Base-by-base conservation (phyloP, 2,113 vertebrate genomes). In the Pterocles burchelli region DNA sequence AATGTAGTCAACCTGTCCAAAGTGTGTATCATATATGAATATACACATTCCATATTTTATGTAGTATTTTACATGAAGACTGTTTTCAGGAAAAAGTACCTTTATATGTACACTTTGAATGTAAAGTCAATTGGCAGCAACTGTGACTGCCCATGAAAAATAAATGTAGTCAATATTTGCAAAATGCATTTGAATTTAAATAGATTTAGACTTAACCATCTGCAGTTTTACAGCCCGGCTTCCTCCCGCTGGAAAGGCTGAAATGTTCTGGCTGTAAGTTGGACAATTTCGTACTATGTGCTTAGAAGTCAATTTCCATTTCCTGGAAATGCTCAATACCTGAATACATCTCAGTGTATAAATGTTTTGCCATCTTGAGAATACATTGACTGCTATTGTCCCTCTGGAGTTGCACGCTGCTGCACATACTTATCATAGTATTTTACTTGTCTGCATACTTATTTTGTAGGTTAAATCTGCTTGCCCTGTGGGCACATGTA, bases 11-110 rank as follows among this genome's bases (percentile, higher is more conserved):
- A 22, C 13, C 5, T 68, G 61, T 12, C 13, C 3, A 5, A 46
- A 79, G 43, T 28, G 61, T 41, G 17, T 24, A 8, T 13, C 43
- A 18, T 20, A 41, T 71, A 22, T 9, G 17, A 34, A 19, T 12
- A 9, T 2, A 1, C 1, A 1, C 1, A 7, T 61, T 79, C 6
- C 4, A 9, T 19, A 15, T 45, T 59, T 74, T 31, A 26, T 65
- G 1, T 14, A 12, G 2, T 55, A 8, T 76, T 84, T 66, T 85
- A 9, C 6, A 31, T 54, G 41, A 78, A 41, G n/a, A 17, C 3
- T 8, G 2, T 48, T 74, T 77, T 29, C 17, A 61, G 51, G 7
- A 61, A 49, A 84, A 66, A 24, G 8, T 10, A 28, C 5, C 7
- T 70, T 57, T 1, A 5, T 29, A 11, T 67, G 11, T 67, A 33